Evolutionary conservation across 2,888 invertebrate genomes (phyloP).

Genomic region (Syrphus vitripennis): DNA sequence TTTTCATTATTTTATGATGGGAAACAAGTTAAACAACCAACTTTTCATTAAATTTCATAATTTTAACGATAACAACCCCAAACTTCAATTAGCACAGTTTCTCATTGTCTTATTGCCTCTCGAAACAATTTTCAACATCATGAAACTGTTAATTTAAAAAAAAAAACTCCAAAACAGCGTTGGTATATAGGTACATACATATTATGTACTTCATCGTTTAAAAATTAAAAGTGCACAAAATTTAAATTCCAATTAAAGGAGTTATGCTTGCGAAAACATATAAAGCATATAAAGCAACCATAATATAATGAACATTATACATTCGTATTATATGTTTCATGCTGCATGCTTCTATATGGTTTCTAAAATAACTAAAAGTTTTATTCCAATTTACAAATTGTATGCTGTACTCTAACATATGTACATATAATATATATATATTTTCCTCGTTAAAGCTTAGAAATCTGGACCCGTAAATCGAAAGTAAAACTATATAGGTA

Average conservation of each 20-base stretch:
- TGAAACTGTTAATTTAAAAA: too few relatives aligned
- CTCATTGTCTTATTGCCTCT: neutral
- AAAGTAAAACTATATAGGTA: neutral
- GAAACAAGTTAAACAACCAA: too few relatives aligned
- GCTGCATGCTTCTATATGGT: constrained; percentile 16
- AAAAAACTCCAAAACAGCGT: neutral
- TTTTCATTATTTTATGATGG: too few relatives aligned
- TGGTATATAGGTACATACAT: too few relatives aligned
- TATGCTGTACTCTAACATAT: constrained; percentile 30
- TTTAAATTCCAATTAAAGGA: constrained; percentile 34
- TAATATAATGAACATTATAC: too few relatives aligned
- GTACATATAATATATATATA: too few relatives aligned
- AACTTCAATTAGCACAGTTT: too few relatives aligned
- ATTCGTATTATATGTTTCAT: neutral
- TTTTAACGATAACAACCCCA: too few relatives aligned
- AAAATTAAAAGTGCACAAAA: constrained; percentile 29
- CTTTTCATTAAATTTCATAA: too few relatives aligned
- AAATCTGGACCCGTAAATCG: neutral
- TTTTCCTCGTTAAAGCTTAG: too few relatives aligned
- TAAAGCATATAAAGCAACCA: too few relatives aligned
- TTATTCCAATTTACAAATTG: constrained; percentile 62
- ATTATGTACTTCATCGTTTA: neutral
- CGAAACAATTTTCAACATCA: too few relatives aligned
- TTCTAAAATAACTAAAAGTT: constrained; percentile 55
- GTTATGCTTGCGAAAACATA: neutral